phyloP scores from a whole-genome alignment of 1,140 invertebrate species.

The Gyrodactylus bullatarudis region DNA sequence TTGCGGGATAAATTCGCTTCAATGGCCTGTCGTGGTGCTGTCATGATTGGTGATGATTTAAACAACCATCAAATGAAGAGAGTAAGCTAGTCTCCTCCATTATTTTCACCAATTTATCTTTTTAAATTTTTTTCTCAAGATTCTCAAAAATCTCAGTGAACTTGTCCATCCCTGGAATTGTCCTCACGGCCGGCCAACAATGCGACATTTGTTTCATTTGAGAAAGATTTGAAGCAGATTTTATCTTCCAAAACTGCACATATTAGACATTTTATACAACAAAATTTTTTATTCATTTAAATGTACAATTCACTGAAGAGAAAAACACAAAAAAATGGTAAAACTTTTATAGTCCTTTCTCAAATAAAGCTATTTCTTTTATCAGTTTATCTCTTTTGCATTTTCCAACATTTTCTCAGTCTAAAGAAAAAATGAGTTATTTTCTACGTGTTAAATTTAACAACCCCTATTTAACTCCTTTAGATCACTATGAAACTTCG shows the following conservation, averaged over 20 bases:
- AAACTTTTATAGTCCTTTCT: too few relatives aligned
- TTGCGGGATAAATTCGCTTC: neutral
- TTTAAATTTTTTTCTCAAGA: neutral
- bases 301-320: too few relatives aligned
- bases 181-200: neutral
- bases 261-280: neutral
- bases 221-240: neutral
- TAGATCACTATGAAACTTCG: too few relatives aligned
- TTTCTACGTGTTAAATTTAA: neutral
- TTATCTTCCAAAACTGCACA: too few relatives aligned
- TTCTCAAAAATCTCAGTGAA: neutral
- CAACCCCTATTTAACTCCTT: too few relatives aligned
- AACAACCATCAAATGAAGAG: neutral
- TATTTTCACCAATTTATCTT: neutral
- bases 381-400: neutral
- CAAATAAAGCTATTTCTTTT: neutral
- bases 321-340: too few relatives aligned
- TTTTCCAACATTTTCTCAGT: neutral
- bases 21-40: neutral
- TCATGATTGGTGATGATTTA: neutral
- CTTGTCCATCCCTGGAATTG: neutral
- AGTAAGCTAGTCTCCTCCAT: neutral
- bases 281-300: neutral
- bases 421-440: neutral
- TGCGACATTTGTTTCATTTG: neutral